Conservation (phyloP, 2,888 invertebrate genomes). For the Platypus cylindrus region DNA sequence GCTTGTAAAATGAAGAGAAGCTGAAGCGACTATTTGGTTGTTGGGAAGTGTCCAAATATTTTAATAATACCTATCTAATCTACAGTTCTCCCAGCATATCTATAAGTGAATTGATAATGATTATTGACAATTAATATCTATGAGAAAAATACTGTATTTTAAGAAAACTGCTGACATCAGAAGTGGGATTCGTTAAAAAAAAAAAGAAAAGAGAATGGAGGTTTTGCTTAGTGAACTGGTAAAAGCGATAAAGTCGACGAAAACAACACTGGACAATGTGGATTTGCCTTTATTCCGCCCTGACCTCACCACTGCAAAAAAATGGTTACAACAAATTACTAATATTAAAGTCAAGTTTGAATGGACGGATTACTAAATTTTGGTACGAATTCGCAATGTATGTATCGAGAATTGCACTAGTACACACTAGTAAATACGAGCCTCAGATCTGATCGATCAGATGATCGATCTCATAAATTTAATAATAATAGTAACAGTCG, state of each 20-base stretch:
- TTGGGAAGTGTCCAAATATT: too few relatives aligned
- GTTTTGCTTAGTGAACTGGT: slow-evolving; percentile 6
- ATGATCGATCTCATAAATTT: too few relatives aligned
- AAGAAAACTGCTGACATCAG: slow-evolving; percentile 1
- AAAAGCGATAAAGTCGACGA: slow-evolving; percentile 9
- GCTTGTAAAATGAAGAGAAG: too few relatives aligned
- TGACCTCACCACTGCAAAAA: slow-evolving; percentile 9
- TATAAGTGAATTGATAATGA: too few relatives aligned
- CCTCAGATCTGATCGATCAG: too few relatives aligned
- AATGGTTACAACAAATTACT: slow-evolving; percentile 13
- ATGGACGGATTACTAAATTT: slow-evolving; percentile 13
- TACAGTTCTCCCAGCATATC: too few relatives aligned
- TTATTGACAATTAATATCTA: too few relatives aligned
- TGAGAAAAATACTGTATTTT: too few relatives aligned
- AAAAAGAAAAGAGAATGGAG: not conserved
- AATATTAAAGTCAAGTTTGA: slow-evolving; percentile 14
- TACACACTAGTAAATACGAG: too few relatives aligned
- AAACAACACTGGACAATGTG: slow-evolving; percentile 12
- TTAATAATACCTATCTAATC: too few relatives aligned
- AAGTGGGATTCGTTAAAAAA: not conserved
- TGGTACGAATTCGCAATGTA: slow-evolving; percentile 9
- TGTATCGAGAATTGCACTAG: slow-evolving; percentile 16
- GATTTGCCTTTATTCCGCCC: slow-evolving; percentile 14
- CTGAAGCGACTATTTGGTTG: too few relatives aligned
- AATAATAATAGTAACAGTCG: too few relatives aligned